A percentile compares a stretch with the other conserved stretches of the same genome.
phyloP scores from a whole-genome alignment of 2,113 vertebrate species.

The Bubo bubo region DNA sequence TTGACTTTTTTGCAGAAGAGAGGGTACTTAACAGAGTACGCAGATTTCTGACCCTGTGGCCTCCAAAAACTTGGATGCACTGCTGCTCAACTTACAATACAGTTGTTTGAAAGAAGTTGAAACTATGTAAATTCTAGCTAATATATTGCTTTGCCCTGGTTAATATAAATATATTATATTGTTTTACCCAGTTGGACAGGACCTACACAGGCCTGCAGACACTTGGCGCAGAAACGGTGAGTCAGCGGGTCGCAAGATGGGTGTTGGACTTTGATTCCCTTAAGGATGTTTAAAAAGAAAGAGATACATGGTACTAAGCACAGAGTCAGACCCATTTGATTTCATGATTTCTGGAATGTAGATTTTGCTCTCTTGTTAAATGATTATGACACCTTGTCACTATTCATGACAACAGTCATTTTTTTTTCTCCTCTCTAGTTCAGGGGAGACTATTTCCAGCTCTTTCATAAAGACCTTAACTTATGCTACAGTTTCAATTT shows the following conservation, averaged over 20 bases:
- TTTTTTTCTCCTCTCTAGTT: neutral
- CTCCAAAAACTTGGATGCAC: neutral
- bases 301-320: neutral
- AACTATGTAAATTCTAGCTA: neutral
- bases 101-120: too few species aligned
- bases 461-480: neutral
- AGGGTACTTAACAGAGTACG: neutral
- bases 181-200: slow-evolving; percentile 88
- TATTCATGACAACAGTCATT: neutral
- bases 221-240: slow-evolving; percentile 95
- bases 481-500: neutral
- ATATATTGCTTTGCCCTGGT: neutral
- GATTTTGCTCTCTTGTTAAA: neutral
- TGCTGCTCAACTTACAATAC: neutral
- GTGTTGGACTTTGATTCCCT: neutral
- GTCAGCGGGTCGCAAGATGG: neutral
- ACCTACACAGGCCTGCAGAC: slow-evolving; percentile 98
- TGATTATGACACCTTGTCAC: neutral
- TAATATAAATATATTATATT: neutral
- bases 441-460: neutral
- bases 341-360: neutral
- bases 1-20: neutral
- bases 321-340: neutral
- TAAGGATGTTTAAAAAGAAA: neutral
- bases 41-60: neutral